Evolutionary conservation across 2,888 invertebrate genomes (phyloP).

Genomic region (Kuschelorhynchus macadamiae): DNA sequence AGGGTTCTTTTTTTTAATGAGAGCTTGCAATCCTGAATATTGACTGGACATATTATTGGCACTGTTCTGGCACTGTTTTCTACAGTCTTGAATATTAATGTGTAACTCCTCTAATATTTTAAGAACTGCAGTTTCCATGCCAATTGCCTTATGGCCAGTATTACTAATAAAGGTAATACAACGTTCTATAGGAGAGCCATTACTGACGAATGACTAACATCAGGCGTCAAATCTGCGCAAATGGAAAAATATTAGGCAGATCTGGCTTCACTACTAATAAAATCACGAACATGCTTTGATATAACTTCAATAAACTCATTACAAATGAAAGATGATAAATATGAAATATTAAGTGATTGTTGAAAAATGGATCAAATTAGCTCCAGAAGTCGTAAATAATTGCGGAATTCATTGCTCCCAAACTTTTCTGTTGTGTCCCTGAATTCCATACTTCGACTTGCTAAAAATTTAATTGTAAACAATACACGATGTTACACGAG

Average conservation of each 20-base stretch:
- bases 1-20: not conserved
- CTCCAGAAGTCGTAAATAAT: conserved; percentile 3
- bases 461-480: not conserved
- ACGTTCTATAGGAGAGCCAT: conserved; percentile 3
- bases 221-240: conserved; percentile 2
- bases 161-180: conserved; percentile 1
- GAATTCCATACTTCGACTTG: not conserved
- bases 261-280: not conserved
- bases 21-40: conserved; percentile 9
- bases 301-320: conserved; percentile 5
- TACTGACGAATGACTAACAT: not conserved
- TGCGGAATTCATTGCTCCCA: not conserved
- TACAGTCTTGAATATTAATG: not conserved
- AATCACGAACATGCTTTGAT: not conserved
- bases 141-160: not conserved
- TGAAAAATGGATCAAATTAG: conserved; percentile 10
- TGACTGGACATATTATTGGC: conserved; percentile 9
- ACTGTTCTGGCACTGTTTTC: conserved; percentile 5
- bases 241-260: conserved; percentile 1
- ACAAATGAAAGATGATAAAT: conserved; percentile 6
- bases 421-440: not conserved
- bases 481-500: not conserved
- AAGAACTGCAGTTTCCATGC: conserved; percentile 1
- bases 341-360: not conserved
- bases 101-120: not conserved